Evolutionary conservation across 2,888 invertebrate genomes (phyloP).

Genomic region (Pasiphila rectangulata): DNA sequence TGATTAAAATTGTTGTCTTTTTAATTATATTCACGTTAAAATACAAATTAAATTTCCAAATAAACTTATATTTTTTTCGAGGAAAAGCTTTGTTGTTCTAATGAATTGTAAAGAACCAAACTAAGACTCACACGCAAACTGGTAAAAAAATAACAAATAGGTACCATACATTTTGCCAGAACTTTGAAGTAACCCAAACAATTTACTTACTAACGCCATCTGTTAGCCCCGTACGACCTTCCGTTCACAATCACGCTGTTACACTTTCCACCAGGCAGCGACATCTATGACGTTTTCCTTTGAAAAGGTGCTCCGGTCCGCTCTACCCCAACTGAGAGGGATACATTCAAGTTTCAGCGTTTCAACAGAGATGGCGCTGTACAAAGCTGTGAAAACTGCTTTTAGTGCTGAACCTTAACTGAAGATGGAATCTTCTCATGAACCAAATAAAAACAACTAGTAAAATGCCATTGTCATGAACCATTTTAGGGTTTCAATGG

Average conservation of each 20-base stretch:
- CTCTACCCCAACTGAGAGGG: slow-evolving; percentile 25
- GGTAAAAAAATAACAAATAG: too few species aligned
- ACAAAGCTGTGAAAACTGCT: slow-evolving; percentile 1
- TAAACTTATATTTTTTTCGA: too few species aligned
- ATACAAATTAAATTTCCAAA: too few species aligned
- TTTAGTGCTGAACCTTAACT: neutral
- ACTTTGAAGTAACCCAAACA: neutral
- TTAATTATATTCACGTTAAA: too few species aligned
- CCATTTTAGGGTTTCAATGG: too few species aligned
- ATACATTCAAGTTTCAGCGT: slow-evolving; percentile 15
- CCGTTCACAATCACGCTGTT: slow-evolving; percentile 21
- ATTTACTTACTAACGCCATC: slow-evolving; percentile 41
- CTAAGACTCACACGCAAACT: too few species aligned
- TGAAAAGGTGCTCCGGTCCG: slow-evolving; percentile 19
- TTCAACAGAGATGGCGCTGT: slow-evolving; percentile 44
- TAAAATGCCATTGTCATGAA: too few species aligned
- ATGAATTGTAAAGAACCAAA: too few species aligned
- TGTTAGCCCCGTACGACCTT: slow-evolving; percentile 31
- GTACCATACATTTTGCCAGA: too few species aligned
- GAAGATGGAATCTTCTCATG: neutral
- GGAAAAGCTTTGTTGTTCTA: too few species aligned
- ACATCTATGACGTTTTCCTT: slow-evolving; percentile 40
- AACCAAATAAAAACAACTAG: neutral
- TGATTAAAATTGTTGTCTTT: too few species aligned
- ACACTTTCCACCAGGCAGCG: slow-evolving; percentile 37